phyloP scores from a whole-genome alignment of 2,888 invertebrate species.

The Troides oblongomaculatus region DNA sequence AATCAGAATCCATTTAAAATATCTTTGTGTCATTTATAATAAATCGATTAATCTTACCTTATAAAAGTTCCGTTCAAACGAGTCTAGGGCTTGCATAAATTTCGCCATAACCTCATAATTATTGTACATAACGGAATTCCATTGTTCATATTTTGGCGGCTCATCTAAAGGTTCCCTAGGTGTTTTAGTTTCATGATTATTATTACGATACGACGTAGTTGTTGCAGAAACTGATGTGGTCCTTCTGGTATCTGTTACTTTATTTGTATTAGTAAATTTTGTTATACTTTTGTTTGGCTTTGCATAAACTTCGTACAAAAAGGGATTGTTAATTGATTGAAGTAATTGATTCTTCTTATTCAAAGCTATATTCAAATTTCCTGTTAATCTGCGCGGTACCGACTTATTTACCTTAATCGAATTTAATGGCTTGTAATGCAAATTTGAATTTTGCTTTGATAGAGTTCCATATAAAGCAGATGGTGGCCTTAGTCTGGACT shows the following conservation, averaged over 20 bases:
- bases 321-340: constrained; percentile 26
- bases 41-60: constrained; percentile 39
- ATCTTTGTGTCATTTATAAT: neutral
- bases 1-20: neutral
- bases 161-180: neutral
- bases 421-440: constrained; percentile 1
- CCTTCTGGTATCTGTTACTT: neutral
- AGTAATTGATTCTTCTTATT: constrained; percentile 8
- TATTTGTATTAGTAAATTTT: neutral
- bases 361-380: neutral
- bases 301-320: neutral
- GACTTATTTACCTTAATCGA: constrained; percentile 5
- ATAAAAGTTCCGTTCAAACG: constrained; percentile 48
- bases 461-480: constrained; percentile 15
- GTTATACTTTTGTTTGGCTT: neutral
- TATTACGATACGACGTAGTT: neutral
- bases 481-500: neutral
- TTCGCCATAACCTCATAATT: constrained; percentile 16
- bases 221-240: constrained; percentile 1
- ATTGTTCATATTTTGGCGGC: constrained; percentile 4
- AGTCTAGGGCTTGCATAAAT: constrained; percentile 38
- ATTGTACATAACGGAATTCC: constrained; percentile 21
- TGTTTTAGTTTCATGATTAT: constrained; percentile 2
- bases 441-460: constrained; percentile 6
- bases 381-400: constrained; percentile 2